phyloP scores from a whole-genome alignment of 2,888 invertebrate genomes.

The Hypena proboscidalis region DNA sequence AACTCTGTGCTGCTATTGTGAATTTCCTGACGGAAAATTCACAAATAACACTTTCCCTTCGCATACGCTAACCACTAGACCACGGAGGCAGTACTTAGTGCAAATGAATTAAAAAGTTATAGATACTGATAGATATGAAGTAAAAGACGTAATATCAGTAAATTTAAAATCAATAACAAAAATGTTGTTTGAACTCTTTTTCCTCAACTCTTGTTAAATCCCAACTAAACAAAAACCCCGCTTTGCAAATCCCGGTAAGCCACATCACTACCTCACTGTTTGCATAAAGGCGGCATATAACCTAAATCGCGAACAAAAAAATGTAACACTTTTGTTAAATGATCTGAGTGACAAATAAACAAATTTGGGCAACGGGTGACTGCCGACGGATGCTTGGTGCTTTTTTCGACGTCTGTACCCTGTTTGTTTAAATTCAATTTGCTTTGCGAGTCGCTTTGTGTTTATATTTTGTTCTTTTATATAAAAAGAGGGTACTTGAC shows the following conservation, averaged over 20 bases:
- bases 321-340: slow-evolving; percentile 36
- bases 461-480: background rate
- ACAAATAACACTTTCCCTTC: no score
- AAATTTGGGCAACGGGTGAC: slow-evolving; percentile 24
- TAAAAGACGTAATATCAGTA: no score
- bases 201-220: background rate
- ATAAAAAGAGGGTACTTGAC: background rate
- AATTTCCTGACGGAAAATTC: no score
- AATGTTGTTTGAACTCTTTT: no score
- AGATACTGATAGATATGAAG: no score
- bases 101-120: no score
- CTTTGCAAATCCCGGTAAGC: slow-evolving; percentile 16
- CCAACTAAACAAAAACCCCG: slow-evolving; percentile 7
- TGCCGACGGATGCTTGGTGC: slow-evolving; percentile 17
- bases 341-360: slow-evolving; percentile 39
- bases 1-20: no score
- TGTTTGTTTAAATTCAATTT: slow-evolving; percentile 18
- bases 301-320: slow-evolving; percentile 21
- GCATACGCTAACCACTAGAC: no score
- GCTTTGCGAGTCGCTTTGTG: background rate
- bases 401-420: slow-evolving; percentile 27
- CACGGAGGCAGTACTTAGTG: no score
- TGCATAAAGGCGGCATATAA: slow-evolving; percentile 13
- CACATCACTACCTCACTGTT: slow-evolving; percentile 17
- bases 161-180: no score